Conservation (phyloP, 2,113 vertebrate genomes). For the Crotalus tigris region DNA sequence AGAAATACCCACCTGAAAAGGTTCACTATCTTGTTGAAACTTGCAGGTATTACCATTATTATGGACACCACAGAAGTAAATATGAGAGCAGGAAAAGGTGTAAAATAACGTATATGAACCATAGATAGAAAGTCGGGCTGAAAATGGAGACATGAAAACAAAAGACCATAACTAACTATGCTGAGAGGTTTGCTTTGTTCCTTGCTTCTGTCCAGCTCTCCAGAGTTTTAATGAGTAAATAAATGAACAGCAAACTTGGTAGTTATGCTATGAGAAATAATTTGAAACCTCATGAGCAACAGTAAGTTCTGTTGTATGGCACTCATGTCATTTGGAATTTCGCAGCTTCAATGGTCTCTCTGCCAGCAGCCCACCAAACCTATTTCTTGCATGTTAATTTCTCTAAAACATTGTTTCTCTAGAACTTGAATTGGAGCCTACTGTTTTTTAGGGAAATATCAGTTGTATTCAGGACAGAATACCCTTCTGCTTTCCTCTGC, state of each 20-base stretch:
- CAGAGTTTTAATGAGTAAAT: neutral
- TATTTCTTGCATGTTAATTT: neutral
- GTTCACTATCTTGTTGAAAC: conserved; percentile 82
- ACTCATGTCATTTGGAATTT: conserved; percentile 2
- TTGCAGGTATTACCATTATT: conserved; percentile 78
- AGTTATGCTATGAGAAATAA: accelerated
- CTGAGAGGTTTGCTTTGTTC: neutral
- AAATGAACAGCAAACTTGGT: neutral
- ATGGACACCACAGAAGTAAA: conserved; percentile 79
- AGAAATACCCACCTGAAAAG: conserved; percentile 75
- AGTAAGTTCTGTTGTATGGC: conserved; percentile 9
- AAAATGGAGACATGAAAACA: conserved; percentile 32
- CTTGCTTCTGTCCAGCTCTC: conserved; percentile 12
- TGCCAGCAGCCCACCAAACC: neutral
- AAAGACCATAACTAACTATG: neutral
- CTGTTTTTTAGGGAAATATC: neutral
- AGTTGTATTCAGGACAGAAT: neutral
- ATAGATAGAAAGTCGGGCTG: conserved; percentile 85
- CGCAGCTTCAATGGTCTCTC: neutral
- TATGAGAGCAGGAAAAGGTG: conserved; percentile 82
- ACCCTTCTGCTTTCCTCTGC: neutral
- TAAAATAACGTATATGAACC: conserved; percentile 77
- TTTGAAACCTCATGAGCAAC: neutral
- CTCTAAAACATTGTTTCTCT: neutral
- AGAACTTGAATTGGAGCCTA: neutral